These are phyloP conservation scores for Aselliscus stoliczkanus DNA, from an alignment of 2,797 vertebrate genomes.

Conservation along the genomic window DNA sequence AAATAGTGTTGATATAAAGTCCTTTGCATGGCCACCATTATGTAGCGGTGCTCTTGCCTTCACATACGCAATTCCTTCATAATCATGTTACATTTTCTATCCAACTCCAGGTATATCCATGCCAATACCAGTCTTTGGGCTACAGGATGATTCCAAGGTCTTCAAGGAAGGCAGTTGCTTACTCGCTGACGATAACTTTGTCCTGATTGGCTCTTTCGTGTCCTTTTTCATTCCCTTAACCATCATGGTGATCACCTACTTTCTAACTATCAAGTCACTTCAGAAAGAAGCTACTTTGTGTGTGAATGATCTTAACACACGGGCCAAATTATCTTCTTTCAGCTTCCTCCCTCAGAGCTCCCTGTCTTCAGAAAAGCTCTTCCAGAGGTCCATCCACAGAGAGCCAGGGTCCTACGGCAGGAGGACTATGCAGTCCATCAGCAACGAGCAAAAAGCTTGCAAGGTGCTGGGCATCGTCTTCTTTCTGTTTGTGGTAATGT, in stretches of 20 bases:
- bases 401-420: slow-evolving; percentile 83
- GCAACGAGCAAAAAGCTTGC: slow-evolving; percentile 96
- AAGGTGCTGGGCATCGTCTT: slow-evolving; percentile 98
- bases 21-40: neutral
- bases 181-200: slow-evolving; percentile 91
- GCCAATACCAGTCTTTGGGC: slow-evolving; percentile 94
- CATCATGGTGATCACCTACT: slow-evolving; percentile 97
- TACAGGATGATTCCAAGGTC: slow-evolving; percentile 93
- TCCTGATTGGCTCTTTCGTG: slow-evolving; percentile 94
- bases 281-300: slow-evolving; percentile 93
- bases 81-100: slow-evolving; percentile 43
- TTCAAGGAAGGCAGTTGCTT: slow-evolving; percentile 92
- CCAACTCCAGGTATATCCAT: slow-evolving; percentile 91
- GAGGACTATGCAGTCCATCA: slow-evolving; percentile 94
- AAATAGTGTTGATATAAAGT: neutral
- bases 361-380: slow-evolving; percentile 91
- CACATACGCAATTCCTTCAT: neutral
- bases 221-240: slow-evolving; percentile 95
- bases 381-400: slow-evolving; percentile 88
- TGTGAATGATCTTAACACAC: slow-evolving; percentile 88
- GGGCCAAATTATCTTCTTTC: slow-evolving; percentile 89
- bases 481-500: slow-evolving; percentile 97
- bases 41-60: neutral
- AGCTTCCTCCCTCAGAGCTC: slow-evolving; percentile 92
- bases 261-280: slow-evolving; percentile 93